Conservation (phyloP, 1,140 invertebrate genomes). For the Drosophila equinoxialis region DNA sequence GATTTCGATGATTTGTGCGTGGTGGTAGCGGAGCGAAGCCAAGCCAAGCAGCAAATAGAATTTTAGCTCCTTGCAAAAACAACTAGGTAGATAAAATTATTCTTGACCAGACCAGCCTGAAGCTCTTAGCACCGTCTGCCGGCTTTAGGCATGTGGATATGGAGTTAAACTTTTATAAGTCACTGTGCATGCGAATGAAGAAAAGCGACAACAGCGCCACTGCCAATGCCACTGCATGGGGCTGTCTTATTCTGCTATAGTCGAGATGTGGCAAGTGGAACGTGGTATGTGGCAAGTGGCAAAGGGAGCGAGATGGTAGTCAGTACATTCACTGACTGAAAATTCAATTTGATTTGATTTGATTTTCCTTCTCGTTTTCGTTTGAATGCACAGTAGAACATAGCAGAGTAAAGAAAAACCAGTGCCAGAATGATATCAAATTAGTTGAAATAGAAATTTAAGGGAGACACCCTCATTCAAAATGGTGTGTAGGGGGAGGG, state of each 20-base stretch:
- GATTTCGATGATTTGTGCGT: conserved; percentile 69
- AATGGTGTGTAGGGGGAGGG: neutral
- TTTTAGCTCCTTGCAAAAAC: conserved; percentile 44
- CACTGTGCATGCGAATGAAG: conserved; percentile 29
- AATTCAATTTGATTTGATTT: conserved; percentile 82
- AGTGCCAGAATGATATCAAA: conserved; percentile 66
- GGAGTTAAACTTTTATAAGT: conserved; percentile 48
- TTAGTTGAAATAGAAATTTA: conserved; percentile 75
- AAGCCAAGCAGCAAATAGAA: conserved; percentile 78
- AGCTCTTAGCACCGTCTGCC: conserved; percentile 2
- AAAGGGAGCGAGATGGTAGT: conserved; percentile 13
- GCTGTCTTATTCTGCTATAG: conserved; percentile 1
- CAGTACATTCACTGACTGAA: conserved; percentile 45
- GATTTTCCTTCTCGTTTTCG: conserved; percentile 81
- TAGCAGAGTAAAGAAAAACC: conserved; percentile 24
- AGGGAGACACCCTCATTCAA: conserved; percentile 20
- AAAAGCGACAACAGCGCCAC: conserved; percentile 36
- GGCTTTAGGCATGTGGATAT: conserved; percentile 1
- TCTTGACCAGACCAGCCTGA: conserved; percentile 30
- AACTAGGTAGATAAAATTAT: conserved; percentile 56
- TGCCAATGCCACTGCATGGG: neutral
- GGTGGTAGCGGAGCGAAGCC: conserved; percentile 16
- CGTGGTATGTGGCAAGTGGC: conserved; percentile 32
- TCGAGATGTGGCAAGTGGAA: conserved; percentile 18
- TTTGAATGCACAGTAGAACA: conserved; percentile 71